Base-by-base conservation (phyloP, 2,797 vertebrate species). In the Toxotes lorentzi region DNA sequence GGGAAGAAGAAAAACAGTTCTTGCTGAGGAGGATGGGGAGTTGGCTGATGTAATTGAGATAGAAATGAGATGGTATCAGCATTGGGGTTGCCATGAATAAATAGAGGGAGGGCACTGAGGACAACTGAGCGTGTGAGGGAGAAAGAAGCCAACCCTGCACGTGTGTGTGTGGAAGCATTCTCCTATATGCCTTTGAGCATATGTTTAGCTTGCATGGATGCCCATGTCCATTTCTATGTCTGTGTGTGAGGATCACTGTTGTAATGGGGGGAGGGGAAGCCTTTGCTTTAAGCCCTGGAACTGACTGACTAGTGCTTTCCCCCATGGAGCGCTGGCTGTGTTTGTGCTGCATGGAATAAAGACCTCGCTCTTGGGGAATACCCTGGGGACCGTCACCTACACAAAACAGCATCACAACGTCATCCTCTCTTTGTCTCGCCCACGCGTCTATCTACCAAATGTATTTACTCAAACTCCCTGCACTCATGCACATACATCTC, bases 31-130 rank as follows among this genome's bases (percentile, higher is more conserved):
- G 86, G 82, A 88, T 58, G 68, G 84, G 86, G 90, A 89, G 88
- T 92, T 90, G 81, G 90, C 87, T 92, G 92, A 93, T 94, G 94
- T 92, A 93, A 95, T 91, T 94, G 93, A 94, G 93, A 94, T 93
- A 92, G 93, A 93, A 93, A 94, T 89, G 89, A 94, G 92, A 95
- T 93, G 78, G 84, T 93, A 94, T 94, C 94, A 91, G 90, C 85
- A 57, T 81, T 78, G 90, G 88, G 91, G 90, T 92, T 73, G 76
- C 84, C 88, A 87, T 92, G 89, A 90, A 93, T 93, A 94, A 95
- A 94, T 89, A 91, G 53, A 86, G 83, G 84, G 91, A 91, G 91
- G 86, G 88, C 89, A 91, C 79, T 79, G 83, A 94, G 90, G 86
- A 89, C 79, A 84, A 86, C 54, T 69, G 86, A 78, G 79, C 81